Conservation (phyloP, 2,113 vertebrate species). For the Pycnonotus jocosus region DNA sequence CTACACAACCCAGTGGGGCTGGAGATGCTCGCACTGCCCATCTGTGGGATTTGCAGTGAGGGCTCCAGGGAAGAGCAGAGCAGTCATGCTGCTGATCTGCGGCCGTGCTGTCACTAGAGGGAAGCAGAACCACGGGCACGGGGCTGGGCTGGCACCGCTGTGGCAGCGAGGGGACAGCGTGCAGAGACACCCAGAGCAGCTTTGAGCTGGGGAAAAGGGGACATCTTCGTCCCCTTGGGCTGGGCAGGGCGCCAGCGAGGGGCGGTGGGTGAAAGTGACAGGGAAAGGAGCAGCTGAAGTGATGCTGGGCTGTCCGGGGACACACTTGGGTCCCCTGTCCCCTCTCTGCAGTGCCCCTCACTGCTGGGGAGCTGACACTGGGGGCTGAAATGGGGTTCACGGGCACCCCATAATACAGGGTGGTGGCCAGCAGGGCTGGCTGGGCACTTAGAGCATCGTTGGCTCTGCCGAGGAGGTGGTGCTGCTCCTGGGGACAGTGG, state of each 20-base stretch:
- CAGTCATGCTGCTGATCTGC: not conserved
- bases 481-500: not conserved
- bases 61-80: not conserved
- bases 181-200: not conserved
- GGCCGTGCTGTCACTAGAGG: constrained; percentile 32
- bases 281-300: not conserved
- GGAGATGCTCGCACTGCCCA: not conserved
- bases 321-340: fast-evolving
- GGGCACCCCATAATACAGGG: not conserved
- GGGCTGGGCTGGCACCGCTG: not conserved
- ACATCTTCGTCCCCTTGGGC: not conserved
- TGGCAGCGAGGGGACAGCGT: not conserved
- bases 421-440: not conserved
- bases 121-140: not conserved
- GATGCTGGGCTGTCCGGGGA: not conserved
- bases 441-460: fast-evolving
- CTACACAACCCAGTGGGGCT: not conserved
- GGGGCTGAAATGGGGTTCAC: not conserved
- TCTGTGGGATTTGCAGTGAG: not conserved
- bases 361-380: not conserved
- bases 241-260: not conserved
- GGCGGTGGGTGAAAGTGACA: not conserved
- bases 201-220: not conserved
- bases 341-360: not conserved
- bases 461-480: not conserved